Evolutionary conservation across 2,888 invertebrate species (phyloP).

Genomic region (Patella depressa): DNA sequence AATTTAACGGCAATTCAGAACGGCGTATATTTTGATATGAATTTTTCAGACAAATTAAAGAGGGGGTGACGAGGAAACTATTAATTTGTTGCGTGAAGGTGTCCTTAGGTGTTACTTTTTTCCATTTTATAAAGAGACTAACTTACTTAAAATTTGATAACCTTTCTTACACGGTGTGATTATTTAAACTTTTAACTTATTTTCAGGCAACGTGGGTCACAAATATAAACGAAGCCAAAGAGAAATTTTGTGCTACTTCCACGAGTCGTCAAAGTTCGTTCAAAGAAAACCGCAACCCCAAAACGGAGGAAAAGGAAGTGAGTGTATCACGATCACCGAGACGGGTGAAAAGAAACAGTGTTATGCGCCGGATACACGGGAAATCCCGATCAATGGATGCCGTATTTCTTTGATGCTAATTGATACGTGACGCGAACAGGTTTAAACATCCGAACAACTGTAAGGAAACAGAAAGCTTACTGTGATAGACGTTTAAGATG

Average conservation of each 20-base stretch:
- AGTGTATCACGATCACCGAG: slow-evolving; percentile 22
- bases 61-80: too few relatives aligned
- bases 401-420: slow-evolving; percentile 47
- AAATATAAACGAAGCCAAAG: slow-evolving; percentile 74
- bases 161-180: background rate
- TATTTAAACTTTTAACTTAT: slow-evolving; percentile 25
- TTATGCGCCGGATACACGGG: slow-evolving; percentile 41
- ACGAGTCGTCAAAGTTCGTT: slow-evolving; percentile 36
- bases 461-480: too few relatives aligned
- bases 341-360: slow-evolving; percentile 29
- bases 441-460: too few relatives aligned
- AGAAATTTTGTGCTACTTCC: slow-evolving; percentile 72
- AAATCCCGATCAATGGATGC: slow-evolving; percentile 61
- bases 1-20: too few relatives aligned
- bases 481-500: too few relatives aligned
- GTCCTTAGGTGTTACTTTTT: too few relatives aligned
- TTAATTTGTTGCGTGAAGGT: too few relatives aligned
- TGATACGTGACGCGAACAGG: too few relatives aligned
- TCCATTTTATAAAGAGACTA: too few relatives aligned
- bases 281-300: slow-evolving; percentile 33
- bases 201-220: slow-evolving; percentile 73
- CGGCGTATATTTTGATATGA: too few relatives aligned
- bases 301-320: slow-evolving; percentile 17
- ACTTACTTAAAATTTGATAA: too few relatives aligned
- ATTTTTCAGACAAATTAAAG: too few relatives aligned